Base-by-base conservation (phyloP, 2,113 vertebrate genomes). In the Equus quagga region DNA sequence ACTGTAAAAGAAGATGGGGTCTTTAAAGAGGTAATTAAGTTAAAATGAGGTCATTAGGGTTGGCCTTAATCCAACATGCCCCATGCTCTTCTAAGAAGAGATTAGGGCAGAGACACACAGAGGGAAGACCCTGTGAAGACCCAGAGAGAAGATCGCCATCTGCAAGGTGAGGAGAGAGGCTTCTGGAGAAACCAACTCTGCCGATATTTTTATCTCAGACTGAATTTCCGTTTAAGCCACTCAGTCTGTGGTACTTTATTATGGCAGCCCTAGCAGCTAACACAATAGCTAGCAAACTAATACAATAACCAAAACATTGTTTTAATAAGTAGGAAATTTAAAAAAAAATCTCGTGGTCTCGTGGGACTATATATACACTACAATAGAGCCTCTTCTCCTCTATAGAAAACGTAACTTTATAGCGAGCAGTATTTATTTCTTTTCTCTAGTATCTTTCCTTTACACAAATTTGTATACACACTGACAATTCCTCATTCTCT, bases 381-480 rank as follows among this genome's bases (percentile, higher is more conserved):
- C 3, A 56, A 78, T 79, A 79, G 44, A 56, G 60, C 44, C n/a
- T 93, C 65, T 70, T 78, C 18, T 67, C 26, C 21, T 65, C 51
- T 96, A 51, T 5, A 91, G 41, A 95, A 93, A 72, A 67, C 78
- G 23, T 69, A 87, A 92, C 6, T 82, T 69, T 73, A 51, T 7
- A 64, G 31, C 93, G 65, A 65, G 33, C 81, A 94, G 10, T 64
- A 41, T 54, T 46, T 60, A 11, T 86, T 96, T 80, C 46, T 91
- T 96, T 89, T 83, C n/a, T 73, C 44, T 70, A 80, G 1, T 80
- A 33, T 92, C 54, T 83, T 90, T 87, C 28, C 24, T 78, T 89
- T 58, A 90, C 4, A 86, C 13, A 79, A 79, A 73, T 82, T 41
- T 83, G 8, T 49, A 82, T 41, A 72, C 10, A 58, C 75, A 97